phyloP scores from a whole-genome alignment of 2,113 vertebrate genomes.

The Cervus canadensis region DNA sequence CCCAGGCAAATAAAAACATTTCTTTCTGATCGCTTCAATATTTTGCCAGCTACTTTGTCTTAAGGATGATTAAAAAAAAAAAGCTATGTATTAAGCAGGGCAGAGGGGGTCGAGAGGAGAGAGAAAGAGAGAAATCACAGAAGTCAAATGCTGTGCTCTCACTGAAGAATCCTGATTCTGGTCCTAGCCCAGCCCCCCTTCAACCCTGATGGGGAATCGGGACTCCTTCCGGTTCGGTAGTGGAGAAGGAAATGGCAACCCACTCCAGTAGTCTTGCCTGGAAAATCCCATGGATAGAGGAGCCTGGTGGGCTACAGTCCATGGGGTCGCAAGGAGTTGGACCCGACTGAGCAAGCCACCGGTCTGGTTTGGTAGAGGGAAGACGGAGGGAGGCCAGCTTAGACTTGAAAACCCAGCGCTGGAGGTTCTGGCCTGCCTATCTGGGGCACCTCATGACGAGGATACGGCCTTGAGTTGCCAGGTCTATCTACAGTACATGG shows the following conservation, averaged over 20 bases:
- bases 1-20: conserved; percentile 78
- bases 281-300: neutral
- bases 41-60: conserved; percentile 82
- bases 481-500: accelerated
- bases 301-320: neutral
- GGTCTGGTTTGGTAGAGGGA: conserved; percentile 61
- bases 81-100: conserved; percentile 11
- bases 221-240: conserved; percentile 59
- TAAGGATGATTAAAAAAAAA: conserved; percentile 65
- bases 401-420: neutral
- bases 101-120: neutral
- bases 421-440: neutral
- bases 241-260: neutral
- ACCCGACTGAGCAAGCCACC: neutral
- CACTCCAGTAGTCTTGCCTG: neutral
- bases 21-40: conserved; percentile 78
- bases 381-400: conserved; percentile 17
- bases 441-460: accelerated
- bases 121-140: neutral
- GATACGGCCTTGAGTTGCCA: accelerated
- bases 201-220: conserved; percentile 26
- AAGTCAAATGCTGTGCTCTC: conserved; percentile 53
- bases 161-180: neutral
- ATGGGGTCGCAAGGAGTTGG: neutral
- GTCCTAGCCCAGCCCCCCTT: conserved; percentile 2